Evolutionary conservation across 2,888 invertebrate species (phyloP), one percentile per base, ranked within the genome.

Genomic region (Eupithecia vulgata): DNA sequence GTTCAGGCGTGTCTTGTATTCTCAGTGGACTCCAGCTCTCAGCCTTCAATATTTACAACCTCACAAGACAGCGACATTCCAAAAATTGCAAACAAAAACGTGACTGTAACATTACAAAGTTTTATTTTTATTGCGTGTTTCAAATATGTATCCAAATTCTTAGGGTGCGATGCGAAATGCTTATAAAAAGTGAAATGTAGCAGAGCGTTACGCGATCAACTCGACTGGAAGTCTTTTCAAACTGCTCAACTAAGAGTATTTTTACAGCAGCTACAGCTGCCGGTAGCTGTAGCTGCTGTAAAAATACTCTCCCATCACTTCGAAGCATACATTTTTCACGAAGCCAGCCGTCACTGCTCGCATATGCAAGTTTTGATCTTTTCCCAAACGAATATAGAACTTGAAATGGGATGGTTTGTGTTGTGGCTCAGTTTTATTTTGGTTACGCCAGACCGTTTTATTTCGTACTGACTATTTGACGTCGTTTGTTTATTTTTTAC

Each of bases 301-400:
- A n/a, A n/a, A n/a, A n/a, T n/a, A n/a, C n/a, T n/a, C 74, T 80
- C 82, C 80, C 82, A 81, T 83, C 81, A 84, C 79, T 81, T 79
- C 78, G 77, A 70, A 90, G 88, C 85, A 89, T 89, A 88, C 85
- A 90, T 90, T 89, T 90, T 90, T 87, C 85, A 86, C 84, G 83
- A 87, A 85, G 85, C 84, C 83, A 83, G 84, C 84, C 84, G 82
- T 86, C 86, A 85, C 82, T 84, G 83, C 83, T 84, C 85, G 79
- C 80, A 80, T 80, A 79, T 81, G 80, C 81, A 80, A 80, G 81
- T 84, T 85, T 82, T 84, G 81, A 84, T 85, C 80, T 82, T 76
- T 75, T 74, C 71, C 72, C 78, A 75, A 80, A 76, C 78, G 78
- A 80, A 82, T 76, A 79, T 81, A 72, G 76, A 74, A 73, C 62